phyloP scores from a whole-genome alignment of 1,140 invertebrate species.

The Drosophila rhopaloa region DNA sequence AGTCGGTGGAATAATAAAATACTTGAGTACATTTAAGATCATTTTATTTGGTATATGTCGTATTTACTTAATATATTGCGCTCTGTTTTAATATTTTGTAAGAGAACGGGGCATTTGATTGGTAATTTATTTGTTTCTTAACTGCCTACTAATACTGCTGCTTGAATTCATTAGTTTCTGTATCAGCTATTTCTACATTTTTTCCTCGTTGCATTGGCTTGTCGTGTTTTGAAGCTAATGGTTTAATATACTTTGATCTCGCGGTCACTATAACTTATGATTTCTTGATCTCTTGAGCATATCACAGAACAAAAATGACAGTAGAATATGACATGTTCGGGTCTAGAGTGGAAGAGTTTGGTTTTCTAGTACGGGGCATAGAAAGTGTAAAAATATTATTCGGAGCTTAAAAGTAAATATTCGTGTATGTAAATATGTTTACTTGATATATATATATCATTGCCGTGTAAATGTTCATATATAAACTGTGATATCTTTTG shows the following conservation, averaged over 20 bases:
- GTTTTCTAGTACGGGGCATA: slow-evolving; percentile 53
- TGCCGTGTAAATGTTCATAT: slow-evolving; percentile 73
- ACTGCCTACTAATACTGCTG: slow-evolving; percentile 33
- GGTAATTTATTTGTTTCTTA: slow-evolving; percentile 20
- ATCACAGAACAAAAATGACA: slow-evolving; percentile 83
- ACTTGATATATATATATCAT: slow-evolving; percentile 49
- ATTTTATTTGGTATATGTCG: slow-evolving; percentile 30
- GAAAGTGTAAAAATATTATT: slow-evolving; percentile 66
- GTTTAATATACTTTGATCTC: slow-evolving; percentile 25
- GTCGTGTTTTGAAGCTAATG: slow-evolving; percentile 26
- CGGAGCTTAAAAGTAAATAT: slow-evolving; percentile 63
- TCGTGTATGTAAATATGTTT: slow-evolving; percentile 51
- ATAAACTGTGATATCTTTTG: slow-evolving; percentile 70
- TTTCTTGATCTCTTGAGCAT: slow-evolving; percentile 75
- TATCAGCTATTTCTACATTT: slow-evolving; percentile 24
- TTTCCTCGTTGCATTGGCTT: slow-evolving; percentile 35
- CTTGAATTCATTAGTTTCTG: slow-evolving; percentile 20
- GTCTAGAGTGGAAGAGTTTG: slow-evolving; percentile 21
- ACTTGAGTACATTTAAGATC: not conserved
- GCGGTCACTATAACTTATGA: slow-evolving; percentile 40
- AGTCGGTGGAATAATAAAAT: not conserved
- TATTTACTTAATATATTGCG: slow-evolving; percentile 24
- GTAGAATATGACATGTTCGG: slow-evolving; percentile 61
- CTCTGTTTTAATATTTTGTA: slow-evolving; percentile 9
- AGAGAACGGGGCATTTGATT: slow-evolving; percentile 30